These are phyloP conservation scores for Lagorchestes hirsutus DNA, from an alignment of 2,797 vertebrate genomes.

Conservation along the genomic window DNA sequence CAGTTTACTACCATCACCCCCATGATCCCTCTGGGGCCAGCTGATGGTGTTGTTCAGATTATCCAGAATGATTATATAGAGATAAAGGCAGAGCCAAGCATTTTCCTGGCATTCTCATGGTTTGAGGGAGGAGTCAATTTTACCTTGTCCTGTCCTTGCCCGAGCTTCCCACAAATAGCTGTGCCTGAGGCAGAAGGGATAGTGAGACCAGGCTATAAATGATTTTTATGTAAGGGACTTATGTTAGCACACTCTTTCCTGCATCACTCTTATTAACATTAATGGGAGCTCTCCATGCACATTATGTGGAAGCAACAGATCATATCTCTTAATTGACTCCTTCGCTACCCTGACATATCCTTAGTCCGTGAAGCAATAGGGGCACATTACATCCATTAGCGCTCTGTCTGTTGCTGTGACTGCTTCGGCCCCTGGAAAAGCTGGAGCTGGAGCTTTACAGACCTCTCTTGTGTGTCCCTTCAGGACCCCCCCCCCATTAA, in stretches of 20 bases:
- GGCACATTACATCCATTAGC: background rate
- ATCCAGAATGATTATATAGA: background rate
- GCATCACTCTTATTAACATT: background rate
- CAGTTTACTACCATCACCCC: background rate
- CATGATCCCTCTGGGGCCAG: background rate
- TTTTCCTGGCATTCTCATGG: background rate
- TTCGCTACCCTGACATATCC: background rate
- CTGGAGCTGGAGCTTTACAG: background rate
- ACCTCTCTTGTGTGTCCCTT: background rate
- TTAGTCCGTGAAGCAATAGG: background rate
- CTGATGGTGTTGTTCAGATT: background rate
- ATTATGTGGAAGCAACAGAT: background rate
- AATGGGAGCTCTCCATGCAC: background rate
- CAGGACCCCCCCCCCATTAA: background rate
- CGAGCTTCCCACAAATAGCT: background rate
- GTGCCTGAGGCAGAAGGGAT: background rate
- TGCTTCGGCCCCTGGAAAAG: background rate
- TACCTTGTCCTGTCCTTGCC: background rate
- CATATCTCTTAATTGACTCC: background rate
- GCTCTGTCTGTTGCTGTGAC: background rate
- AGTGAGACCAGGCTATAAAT: background rate
- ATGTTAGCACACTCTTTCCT: background rate
- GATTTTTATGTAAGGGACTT: background rate
- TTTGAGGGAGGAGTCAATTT: background rate
- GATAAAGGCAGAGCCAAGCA: background rate